Base-by-base conservation (phyloP, 2,113 vertebrate species). In the Aleadryas rufinucha region DNA sequence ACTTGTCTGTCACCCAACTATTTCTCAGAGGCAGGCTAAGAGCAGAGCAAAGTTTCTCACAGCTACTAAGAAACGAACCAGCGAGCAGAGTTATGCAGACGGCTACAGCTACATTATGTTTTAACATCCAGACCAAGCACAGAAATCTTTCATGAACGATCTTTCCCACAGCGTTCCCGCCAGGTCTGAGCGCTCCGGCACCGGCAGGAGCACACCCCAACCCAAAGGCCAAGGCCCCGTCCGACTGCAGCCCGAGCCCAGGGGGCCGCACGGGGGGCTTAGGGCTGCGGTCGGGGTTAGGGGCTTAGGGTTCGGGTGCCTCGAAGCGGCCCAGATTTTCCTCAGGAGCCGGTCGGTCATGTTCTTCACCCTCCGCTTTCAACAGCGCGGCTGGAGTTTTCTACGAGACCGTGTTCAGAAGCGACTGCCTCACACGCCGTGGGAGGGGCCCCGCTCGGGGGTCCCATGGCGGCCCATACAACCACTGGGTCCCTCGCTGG, bases 361-460 rank as follows among this genome's bases (percentile, higher is more conserved):
- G 77, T 20, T 52, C 24, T n/a, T 35, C 8, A 8, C 14, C 31
- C 81, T 53, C 24, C 7, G 5, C 13, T 19, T 64, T 30, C 63
- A 35, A 9, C 21, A 39, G 45, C 21, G 10, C 27, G 28, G 44
- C 21, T 6, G 18, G 22, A 44, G 59, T 6, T 77, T 52, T 2
- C 41, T 16, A 6, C 2, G 2, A 7, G 13, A 54, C 47, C 8
- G 2, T 1, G 75, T 4, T 11, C 13, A 3, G 33, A 16, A 41
- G 78, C 1, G 13, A 4, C 17, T 1, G 8, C 52, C 41, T 9
- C 2, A 4, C 20, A 8, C 31, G 4, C 64, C 6, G 37, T 11
- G 37, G 44, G 59, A 57, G 44, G 13, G 31, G 66, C 21, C 41
- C 37, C 3, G 24, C 53, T 30, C 71, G 44, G 27, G 68, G 44